A percentile compares a stretch with the other conserved stretches of the same genome.
phyloP scores from a whole-genome alignment of 2,888 invertebrate species.

The Neocrepidodera transversa region DNA sequence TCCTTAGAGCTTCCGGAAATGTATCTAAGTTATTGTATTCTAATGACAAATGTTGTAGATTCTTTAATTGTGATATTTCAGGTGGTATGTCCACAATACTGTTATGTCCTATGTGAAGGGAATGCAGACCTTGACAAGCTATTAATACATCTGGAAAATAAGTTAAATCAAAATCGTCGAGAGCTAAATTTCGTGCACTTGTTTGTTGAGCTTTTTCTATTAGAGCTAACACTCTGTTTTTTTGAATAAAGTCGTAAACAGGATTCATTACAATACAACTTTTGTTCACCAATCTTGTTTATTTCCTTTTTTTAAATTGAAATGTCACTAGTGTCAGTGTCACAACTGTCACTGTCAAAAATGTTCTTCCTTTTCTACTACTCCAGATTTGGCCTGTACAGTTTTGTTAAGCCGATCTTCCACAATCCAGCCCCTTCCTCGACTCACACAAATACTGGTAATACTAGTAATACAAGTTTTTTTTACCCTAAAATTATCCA shows the following conservation, averaged over 20 bases:
- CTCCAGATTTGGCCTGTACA: too few species aligned
- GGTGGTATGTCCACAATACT: constrained; percentile 65
- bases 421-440: too few species aligned
- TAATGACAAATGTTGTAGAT: constrained; percentile 68
- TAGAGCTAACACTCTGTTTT: constrained; percentile 71
- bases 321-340: constrained; percentile 21
- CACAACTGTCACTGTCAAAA: too few species aligned
- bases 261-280: constrained; percentile 63
- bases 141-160: constrained; percentile 67
- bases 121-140: constrained; percentile 66
- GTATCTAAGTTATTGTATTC: constrained; percentile 70
- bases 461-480: too few species aligned
- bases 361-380: too few species aligned
- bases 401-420: too few species aligned
- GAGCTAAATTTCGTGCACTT: constrained; percentile 67
- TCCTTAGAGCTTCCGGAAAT: constrained; percentile 68
- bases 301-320: constrained; percentile 12
- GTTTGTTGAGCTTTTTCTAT: constrained; percentile 70
- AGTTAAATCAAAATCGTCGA: constrained; percentile 70
- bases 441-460: too few species aligned
- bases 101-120: constrained; percentile 71
- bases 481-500: too few species aligned
- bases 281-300: constrained; percentile 34
- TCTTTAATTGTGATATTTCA: constrained; percentile 63
- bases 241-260: constrained; percentile 72